phyloP scores from a whole-genome alignment of 2,113 vertebrate species.

The Nannobrachium achirus region DNA sequence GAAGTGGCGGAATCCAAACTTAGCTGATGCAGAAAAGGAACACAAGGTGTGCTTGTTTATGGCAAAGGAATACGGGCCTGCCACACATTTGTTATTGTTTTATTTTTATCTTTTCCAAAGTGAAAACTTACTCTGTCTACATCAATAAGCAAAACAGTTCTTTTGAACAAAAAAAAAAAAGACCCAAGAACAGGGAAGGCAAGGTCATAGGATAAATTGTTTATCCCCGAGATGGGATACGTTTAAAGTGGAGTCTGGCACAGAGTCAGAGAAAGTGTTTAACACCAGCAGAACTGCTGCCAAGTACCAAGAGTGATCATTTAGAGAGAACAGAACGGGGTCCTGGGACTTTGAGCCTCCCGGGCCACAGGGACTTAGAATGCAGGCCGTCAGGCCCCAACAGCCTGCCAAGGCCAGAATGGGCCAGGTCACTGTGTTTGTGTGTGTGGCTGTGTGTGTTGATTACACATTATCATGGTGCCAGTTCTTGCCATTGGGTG shows the following conservation, averaged over 20 bases:
- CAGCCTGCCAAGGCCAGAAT: too few relatives aligned
- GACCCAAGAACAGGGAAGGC: slow-evolving; percentile 5
- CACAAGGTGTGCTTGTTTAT: slow-evolving; percentile 17
- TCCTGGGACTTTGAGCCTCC: slow-evolving; percentile 40
- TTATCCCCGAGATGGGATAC: slow-evolving; percentile 28
- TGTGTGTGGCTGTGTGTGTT: too few relatives aligned
- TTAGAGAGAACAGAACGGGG: slow-evolving; percentile 31
- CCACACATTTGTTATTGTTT: too few relatives aligned
- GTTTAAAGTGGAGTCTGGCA: slow-evolving; percentile 47
- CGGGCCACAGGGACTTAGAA: too few relatives aligned
- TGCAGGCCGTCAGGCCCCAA: too few relatives aligned
- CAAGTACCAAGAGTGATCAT: slow-evolving; percentile 52
- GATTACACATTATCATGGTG: too few relatives aligned
- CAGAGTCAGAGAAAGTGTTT: slow-evolving; percentile 47
- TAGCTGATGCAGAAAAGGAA: background rate
- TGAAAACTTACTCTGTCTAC: too few relatives aligned
- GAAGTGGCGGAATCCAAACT: slow-evolving; percentile 7
- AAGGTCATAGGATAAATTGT: background rate
- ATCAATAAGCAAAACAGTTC: slow-evolving; percentile 49
- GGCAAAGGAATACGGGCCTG: background rate
- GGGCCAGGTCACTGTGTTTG: too few relatives aligned
- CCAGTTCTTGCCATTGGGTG: too few relatives aligned
- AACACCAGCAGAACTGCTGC: slow-evolving; percentile 53
- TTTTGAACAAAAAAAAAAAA: slow-evolving; percentile 31
- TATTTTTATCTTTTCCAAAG: too few relatives aligned